phyloP scores from a whole-genome alignment of 1,140 invertebrate genomes.

The Caenorhabditis elegans region DNA sequence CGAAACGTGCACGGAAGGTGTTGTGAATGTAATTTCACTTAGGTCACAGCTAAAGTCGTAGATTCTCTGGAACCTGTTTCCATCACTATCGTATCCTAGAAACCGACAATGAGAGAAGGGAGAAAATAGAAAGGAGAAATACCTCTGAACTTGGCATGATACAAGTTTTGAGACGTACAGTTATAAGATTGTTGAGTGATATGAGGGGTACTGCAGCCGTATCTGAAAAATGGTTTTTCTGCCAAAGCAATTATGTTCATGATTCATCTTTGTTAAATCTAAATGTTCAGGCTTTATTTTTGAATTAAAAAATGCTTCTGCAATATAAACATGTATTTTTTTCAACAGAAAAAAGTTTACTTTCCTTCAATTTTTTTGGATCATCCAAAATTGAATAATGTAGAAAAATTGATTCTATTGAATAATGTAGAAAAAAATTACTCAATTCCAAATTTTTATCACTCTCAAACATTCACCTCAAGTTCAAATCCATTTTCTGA shows the following conservation, averaged over 20 bases:
- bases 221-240: not conserved
- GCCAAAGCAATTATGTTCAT: too few species aligned
- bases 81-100: slow-evolving; percentile 30
- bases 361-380: too few species aligned
- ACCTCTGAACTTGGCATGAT: slow-evolving; percentile 36
- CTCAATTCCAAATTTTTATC: not conserved
- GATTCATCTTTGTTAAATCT: too few species aligned
- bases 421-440: too few species aligned
- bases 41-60: slow-evolving; percentile 42
- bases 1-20: not conserved
- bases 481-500: not conserved
- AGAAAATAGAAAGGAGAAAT: not conserved
- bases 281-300: too few species aligned
- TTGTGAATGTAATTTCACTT: not conserved
- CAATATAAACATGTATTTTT: too few species aligned
- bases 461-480: not conserved
- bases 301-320: too few species aligned
- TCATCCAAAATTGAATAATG: too few species aligned
- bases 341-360: too few species aligned
- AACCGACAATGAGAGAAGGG: not conserved
- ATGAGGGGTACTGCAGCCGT: slow-evolving; percentile 32
- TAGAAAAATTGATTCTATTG: too few species aligned
- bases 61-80: slow-evolving; percentile 41
- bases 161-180: slow-evolving; percentile 4
- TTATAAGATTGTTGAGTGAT: slow-evolving; percentile 27